A percentile compares a stretch with the other conserved stretches of the same genome.
These are phyloP conservation scores for Pseudoips prasinana DNA, from an alignment of 2,888 invertebrate species.

Conservation along the genomic window DNA sequence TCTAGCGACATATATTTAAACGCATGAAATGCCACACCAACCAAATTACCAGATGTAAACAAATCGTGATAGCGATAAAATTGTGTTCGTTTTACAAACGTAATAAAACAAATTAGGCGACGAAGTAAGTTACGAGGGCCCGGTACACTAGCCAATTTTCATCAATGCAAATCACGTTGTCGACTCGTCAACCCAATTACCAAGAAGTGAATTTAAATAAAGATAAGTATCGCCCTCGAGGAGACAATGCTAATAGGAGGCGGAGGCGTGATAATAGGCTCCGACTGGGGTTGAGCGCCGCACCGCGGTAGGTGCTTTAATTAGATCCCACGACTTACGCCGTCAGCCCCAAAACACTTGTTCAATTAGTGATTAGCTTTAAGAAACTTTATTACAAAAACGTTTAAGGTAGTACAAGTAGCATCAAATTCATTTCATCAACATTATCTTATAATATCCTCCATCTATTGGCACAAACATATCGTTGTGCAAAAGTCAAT, in stretches of 20 bases:
- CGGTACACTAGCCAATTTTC: constrained; percentile 73
- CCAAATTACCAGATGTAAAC: constrained; percentile 27
- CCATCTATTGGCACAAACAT: too few relatives aligned
- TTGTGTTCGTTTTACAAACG: constrained; percentile 58
- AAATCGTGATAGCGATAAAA: constrained; percentile 37
- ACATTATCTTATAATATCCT: too few relatives aligned
- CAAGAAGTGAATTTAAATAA: constrained; percentile 83
- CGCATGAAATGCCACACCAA: constrained; percentile 2
- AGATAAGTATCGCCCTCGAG: constrained; percentile 82
- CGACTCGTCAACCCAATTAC: constrained; percentile 83
- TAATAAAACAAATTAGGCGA: constrained; percentile 71
- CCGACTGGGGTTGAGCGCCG: constrained; percentile 60
- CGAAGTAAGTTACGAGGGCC: constrained; percentile 61
- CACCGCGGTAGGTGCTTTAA: constrained; percentile 75
- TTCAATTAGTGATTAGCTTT: constrained; percentile 76
- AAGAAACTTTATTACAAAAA: constrained; percentile 64
- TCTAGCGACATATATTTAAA: too few relatives aligned
- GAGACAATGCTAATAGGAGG: constrained; percentile 81
- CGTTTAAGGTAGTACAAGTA: constrained; percentile 17
- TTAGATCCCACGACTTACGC: constrained; percentile 77
- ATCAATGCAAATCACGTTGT: constrained; percentile 83
- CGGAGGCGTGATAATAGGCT: constrained; percentile 79
- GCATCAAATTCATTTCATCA: background rate
- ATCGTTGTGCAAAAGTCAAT: too few relatives aligned
- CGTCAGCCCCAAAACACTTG: constrained; percentile 75